Evolutionary conservation across 2,113 vertebrate genomes (phyloP).

Genomic region (Chinchilla lanigera): DNA sequence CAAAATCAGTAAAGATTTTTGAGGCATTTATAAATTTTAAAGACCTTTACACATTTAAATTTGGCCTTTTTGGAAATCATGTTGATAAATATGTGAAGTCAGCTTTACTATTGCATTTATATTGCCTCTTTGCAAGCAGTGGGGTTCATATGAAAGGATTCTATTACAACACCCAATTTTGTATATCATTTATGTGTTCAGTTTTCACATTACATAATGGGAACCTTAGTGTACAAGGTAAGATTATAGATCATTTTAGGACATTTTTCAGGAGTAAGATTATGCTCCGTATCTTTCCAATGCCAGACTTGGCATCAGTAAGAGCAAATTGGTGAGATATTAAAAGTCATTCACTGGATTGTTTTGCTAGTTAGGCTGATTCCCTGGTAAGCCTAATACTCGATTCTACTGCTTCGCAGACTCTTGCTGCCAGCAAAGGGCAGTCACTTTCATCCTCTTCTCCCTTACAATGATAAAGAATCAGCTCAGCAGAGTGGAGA

Average conservation of each 20-base stretch:
- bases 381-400: background rate
- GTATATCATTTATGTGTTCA: background rate
- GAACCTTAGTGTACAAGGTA: background rate
- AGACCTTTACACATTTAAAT: background rate
- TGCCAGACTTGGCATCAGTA: background rate
- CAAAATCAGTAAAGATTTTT: background rate
- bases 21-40: constrained; percentile 16
- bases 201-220: background rate
- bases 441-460: background rate
- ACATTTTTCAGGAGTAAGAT: constrained; percentile 8
- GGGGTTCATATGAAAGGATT: background rate
- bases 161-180: background rate
- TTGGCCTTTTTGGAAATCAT: background rate
- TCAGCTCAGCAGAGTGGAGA: background rate
- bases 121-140: background rate
- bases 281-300: background rate
- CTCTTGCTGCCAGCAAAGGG: background rate
- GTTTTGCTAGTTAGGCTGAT: background rate
- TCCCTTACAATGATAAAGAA: background rate
- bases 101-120: background rate
- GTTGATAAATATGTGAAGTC: background rate
- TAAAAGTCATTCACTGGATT: background rate
- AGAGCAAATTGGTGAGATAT: background rate
- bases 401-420: background rate
- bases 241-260: background rate